phyloP scores from a whole-genome alignment of 1,140 invertebrate species.

The Macrostomum lignano region DNA sequence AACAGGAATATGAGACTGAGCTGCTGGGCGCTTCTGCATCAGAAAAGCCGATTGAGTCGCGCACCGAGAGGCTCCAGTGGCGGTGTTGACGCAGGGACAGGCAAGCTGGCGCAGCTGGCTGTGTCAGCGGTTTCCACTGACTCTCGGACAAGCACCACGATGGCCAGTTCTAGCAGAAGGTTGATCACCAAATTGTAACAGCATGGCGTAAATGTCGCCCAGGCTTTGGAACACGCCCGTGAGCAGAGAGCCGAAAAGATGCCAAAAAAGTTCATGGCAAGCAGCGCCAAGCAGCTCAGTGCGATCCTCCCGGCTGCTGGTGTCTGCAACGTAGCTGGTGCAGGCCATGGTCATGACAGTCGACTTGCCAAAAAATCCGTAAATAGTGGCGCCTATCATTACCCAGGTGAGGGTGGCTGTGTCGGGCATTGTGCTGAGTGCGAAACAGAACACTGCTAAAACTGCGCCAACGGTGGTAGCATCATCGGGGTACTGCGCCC shows the following conservation, averaged over 20 bases:
- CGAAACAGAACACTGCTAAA: constrained; percentile 16
- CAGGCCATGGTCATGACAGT: constrained; percentile 24
- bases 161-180: too few relatives aligned
- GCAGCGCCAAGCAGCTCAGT: constrained; percentile 15
- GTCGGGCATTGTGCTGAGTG: constrained; percentile 10
- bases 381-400: constrained; percentile 12
- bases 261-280: constrained; percentile 25
- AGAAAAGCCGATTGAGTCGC: too few relatives aligned
- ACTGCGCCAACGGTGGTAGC: constrained; percentile 18
- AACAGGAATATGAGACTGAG: too few relatives aligned
- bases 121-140: too few relatives aligned
- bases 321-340: constrained; percentile 21
- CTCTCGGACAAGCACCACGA: too few relatives aligned
- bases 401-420: constrained; percentile 9
- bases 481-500: constrained; percentile 25
- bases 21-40: too few relatives aligned
- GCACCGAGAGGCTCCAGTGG: too few relatives aligned
- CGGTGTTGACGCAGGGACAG: too few relatives aligned
- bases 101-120: too few relatives aligned
- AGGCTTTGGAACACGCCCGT: constrained; percentile 15
- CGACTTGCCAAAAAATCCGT: constrained; percentile 20
- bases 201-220: constrained; percentile 12
- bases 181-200: too few relatives aligned
- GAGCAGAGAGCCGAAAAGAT: constrained; percentile 18
- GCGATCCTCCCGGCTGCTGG: constrained; percentile 12